These are phyloP conservation scores for Hydrochoerus hydrochaeris DNA, from an alignment of 2,113 vertebrate species.

Conservation along the genomic window DNA sequence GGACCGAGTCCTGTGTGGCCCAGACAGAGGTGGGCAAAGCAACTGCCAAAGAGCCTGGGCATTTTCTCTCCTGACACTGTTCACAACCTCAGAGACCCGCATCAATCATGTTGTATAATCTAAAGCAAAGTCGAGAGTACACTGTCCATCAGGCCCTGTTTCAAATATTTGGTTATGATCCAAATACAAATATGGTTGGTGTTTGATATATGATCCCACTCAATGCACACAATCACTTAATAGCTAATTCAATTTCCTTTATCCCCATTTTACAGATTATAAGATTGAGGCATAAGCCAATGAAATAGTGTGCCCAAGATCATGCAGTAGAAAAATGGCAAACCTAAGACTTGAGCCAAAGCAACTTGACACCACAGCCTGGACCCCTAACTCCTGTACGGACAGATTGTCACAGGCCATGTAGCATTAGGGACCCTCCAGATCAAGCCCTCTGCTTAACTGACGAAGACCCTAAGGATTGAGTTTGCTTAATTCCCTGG, in stretches of 20 bases:
- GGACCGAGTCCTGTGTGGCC: too few species aligned
- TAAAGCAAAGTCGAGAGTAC: not conserved
- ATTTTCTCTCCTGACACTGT: not conserved
- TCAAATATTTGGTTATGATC: not conserved
- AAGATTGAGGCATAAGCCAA: not conserved
- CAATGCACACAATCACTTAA: not conserved
- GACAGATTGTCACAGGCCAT: not conserved
- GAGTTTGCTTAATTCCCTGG: not conserved
- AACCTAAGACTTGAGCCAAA: not conserved
- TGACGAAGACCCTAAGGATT: not conserved
- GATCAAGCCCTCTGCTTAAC: not conserved
- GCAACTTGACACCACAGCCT: not conserved
- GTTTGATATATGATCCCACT: not conserved
- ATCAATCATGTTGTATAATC: not conserved
- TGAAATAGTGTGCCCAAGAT: not conserved
- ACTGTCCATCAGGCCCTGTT: not conserved
- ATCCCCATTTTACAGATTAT: slow-evolving; percentile 15
- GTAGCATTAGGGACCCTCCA: not conserved
- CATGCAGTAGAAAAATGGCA: not conserved
- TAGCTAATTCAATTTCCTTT: not conserved
- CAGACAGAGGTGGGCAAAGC: not conserved
- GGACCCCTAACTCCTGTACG: not conserved
- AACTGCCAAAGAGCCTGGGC: too few species aligned
- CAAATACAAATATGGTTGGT: not conserved
- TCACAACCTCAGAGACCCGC: not conserved